Evolutionary conservation across 2,797 vertebrate species (phyloP).

Genomic region (Mionectes olivaceus): DNA sequence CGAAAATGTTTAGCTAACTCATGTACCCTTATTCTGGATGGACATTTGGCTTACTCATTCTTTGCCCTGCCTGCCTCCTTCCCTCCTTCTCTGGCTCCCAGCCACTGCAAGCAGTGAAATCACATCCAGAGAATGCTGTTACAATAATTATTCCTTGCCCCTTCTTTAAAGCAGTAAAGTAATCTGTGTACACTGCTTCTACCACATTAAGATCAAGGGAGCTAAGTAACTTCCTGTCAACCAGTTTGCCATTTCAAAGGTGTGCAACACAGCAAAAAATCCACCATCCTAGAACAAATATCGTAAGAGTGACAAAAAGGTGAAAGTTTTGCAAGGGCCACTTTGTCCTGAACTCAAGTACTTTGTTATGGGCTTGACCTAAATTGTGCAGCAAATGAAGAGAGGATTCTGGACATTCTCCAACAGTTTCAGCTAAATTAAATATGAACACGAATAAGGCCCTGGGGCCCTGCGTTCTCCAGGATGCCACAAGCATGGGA

Average conservation of each 20-base stretch:
- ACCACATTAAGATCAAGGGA: background rate
- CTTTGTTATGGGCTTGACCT: background rate
- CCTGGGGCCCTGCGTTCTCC: background rate
- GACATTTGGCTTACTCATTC: background rate
- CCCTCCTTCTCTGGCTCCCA: background rate
- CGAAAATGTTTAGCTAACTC: background rate
- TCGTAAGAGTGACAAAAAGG: background rate
- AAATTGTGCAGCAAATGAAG: background rate
- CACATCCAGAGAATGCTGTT: background rate
- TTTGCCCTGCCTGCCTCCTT: background rate
- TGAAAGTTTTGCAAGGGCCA: background rate
- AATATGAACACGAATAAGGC: constrained; percentile 38
- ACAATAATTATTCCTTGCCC: background rate
- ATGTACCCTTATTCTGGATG: background rate
- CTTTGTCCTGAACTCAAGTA: background rate
- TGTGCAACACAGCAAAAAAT: background rate
- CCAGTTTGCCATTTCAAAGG: background rate
- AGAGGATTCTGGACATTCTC: constrained; percentile 36
- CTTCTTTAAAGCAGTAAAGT: background rate
- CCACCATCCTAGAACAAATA: background rate
- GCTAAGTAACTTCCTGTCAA: background rate
- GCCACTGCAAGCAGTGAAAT: background rate
- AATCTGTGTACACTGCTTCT: background rate
- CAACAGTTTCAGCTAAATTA: constrained; percentile 42
- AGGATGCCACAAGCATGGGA: constrained; percentile 2